These are phyloP conservation scores for Microplitis manilae DNA, from an alignment of 2,888 invertebrate genomes.

Conservation along the genomic window DNA sequence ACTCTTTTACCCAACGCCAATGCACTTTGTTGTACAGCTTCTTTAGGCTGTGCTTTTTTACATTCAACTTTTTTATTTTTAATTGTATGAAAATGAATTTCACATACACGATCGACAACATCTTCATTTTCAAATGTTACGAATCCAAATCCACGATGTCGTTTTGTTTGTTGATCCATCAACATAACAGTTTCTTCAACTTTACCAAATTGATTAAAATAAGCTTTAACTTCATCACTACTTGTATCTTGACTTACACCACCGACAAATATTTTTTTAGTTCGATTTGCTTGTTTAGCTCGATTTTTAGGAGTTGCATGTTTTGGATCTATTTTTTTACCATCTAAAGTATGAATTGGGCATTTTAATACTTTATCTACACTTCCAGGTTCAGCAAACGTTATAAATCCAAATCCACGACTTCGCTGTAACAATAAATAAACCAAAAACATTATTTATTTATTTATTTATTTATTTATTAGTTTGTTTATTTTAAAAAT, in stretches of 20 bases:
- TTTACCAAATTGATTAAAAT: conserved; percentile 91
- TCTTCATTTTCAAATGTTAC: conserved; percentile 94
- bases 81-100: conserved; percentile 93
- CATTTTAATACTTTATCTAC: conserved; percentile 93
- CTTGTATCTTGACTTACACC: conserved; percentile 94
- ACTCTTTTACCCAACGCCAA: conserved; percentile 80
- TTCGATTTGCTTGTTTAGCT: conserved; percentile 87
- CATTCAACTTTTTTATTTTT: conserved; percentile 94
- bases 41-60: conserved; percentile 93
- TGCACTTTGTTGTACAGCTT: conserved; percentile 85
- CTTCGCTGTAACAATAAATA: conserved; percentile 81
- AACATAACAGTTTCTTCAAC: conserved; percentile 94
- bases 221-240: conserved; percentile 91
- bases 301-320: conserved; percentile 94
- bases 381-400: conserved; percentile 91
- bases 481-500: too few species aligned
- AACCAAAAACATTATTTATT: neutral
- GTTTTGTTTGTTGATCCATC: conserved; percentile 94
- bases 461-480: too few species aligned
- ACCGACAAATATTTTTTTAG: conserved; percentile 94
- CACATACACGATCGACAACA: conserved; percentile 93
- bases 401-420: conserved; percentile 95
- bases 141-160: conserved; percentile 92
- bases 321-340: conserved; percentile 95
- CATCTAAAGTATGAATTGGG: conserved; percentile 91